A percentile compares a stretch with the other conserved stretches of the same genome.
Conservation (phyloP, 2,888 invertebrate genomes). For the Diplazon laetatorius region DNA sequence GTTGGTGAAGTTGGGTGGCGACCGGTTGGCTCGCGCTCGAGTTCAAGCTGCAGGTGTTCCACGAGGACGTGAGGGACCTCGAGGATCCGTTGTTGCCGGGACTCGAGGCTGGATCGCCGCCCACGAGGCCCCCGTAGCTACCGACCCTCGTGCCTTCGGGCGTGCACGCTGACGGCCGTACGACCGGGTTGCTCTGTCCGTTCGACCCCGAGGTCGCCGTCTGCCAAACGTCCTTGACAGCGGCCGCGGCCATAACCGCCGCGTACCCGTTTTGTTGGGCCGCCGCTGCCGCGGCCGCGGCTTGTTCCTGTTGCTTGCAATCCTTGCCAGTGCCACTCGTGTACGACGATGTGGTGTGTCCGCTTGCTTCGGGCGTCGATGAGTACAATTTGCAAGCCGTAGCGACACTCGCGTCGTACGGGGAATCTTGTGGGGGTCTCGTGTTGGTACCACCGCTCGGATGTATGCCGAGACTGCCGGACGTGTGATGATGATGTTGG, state of each 20-base stretch:
- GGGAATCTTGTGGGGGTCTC: conserved; percentile 94
- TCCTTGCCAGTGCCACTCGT: conserved; percentile 87
- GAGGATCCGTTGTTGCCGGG: conserved; percentile 86
- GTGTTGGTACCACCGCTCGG: conserved; percentile 88
- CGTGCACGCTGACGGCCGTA: conserved; percentile 93
- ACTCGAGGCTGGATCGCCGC: conserved; percentile 89
- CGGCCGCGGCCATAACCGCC: conserved; percentile 88
- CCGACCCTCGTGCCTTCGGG: conserved; percentile 91
- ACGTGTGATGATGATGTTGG: conserved; percentile 87
- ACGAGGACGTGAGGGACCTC: conserved; percentile 90
- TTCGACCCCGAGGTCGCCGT: conserved; percentile 88
- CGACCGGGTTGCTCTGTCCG: conserved; percentile 86
- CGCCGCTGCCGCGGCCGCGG: conserved; percentile 82
- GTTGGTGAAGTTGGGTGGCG: conserved; percentile 92
- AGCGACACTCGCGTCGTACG: conserved; percentile 95
- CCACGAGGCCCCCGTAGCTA: conserved; percentile 91
- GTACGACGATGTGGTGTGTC: conserved; percentile 85
- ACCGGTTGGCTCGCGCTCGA: conserved; percentile 90
- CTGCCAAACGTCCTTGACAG: conserved; percentile 87
- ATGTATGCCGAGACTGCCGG: conserved; percentile 84
- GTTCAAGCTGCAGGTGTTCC: conserved; percentile 94
- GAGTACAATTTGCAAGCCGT: conserved; percentile 93
- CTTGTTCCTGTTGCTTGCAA: conserved; percentile 87
- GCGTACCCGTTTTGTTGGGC: conserved; percentile 86
- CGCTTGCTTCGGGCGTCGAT: conserved; percentile 85